phyloP scores from a whole-genome alignment of 2,888 invertebrate genomes.

The Drosophila bunnanda region DNA sequence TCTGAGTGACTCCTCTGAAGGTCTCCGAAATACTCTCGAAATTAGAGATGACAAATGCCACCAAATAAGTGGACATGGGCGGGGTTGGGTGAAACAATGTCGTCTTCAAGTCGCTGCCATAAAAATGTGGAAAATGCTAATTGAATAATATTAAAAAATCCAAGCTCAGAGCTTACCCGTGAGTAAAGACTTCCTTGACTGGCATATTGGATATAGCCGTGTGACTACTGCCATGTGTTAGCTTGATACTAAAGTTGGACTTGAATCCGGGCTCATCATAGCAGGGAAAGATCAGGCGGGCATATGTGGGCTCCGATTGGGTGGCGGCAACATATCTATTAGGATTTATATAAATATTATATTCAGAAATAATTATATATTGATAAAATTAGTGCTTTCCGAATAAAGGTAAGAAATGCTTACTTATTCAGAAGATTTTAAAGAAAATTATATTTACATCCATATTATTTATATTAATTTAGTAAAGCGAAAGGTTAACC shows the following conservation, averaged over 20 bases:
- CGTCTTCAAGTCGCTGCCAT: constrained; percentile 65
- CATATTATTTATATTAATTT: no score
- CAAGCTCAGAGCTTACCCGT: constrained; percentile 58
- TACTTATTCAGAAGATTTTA: no score
- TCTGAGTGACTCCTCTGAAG: constrained; percentile 82
- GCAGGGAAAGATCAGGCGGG: constrained; percentile 90
- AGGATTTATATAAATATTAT: neutral
- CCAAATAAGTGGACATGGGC: constrained; percentile 91
- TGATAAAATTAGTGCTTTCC: no score
- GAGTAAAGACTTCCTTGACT: constrained; percentile 46
- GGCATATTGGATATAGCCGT: constrained; percentile 84
- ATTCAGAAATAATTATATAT: neutral
- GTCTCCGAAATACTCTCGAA: constrained; percentile 84
- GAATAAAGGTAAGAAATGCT: no score
- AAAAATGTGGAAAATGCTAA: neutral
- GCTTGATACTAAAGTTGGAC: constrained; percentile 88
- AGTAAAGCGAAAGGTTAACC: neutral
- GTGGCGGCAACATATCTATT: constrained; percentile 86
- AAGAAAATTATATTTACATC: neutral
- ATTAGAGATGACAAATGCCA: constrained; percentile 92
- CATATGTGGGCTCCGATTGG: constrained; percentile 89
- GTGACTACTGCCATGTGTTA: constrained; percentile 86
- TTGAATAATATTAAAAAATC: rapidly evolving
- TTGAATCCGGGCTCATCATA: constrained; percentile 91
- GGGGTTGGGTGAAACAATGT: constrained; percentile 86